Evolutionary conservation across 1,140 invertebrate species (phyloP), one percentile per base, ranked within the genome.

Genomic region (Dreissena polymorpha): DNA sequence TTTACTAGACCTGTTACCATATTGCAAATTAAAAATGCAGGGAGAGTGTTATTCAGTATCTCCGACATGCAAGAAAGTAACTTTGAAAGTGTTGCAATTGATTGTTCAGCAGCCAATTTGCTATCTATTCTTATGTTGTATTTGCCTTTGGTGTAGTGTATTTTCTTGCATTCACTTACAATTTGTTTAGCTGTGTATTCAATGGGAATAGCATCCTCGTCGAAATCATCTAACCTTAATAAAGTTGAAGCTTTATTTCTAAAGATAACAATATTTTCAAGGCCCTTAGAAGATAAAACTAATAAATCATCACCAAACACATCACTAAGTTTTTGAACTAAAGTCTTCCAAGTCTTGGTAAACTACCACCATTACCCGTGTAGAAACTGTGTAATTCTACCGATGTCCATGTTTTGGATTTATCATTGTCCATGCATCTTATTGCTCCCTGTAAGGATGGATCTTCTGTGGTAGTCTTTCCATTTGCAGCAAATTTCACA

Each of bases 261-360:
- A 65, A 82, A 85, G n/a, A 82, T 21, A 14, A 85, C 23, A 49
- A 85, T 13, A 81, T 21, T 82, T 39, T 77, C 84, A 18, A 85
- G 16, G 67, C 84, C 78, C 53, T 51, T 13, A n/a, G 51, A 63
- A 75, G 51, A 49, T 18, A 82, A 51, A 6, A 82, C 71, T 23
- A 82, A 18, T 14, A 85, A 39, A 27, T 82, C 72, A 60, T 71
- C 10, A 75, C 55, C 68, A 70, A 79, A 84, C 13, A 51, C 14
- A 25, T 70, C 67, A 27, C 7, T 49, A 0, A 79, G 51, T 70
- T 50, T 78, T 75, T 63, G 16, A 78, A 16, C n/a, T 71, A 21
- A 13, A 27, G 8, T 63, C 53, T 50, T 14, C 65, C 65, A n/a
- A n/a, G n/a, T n/a, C n/a, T 39, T 39, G 39, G 39, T 39, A 39